These are phyloP conservation scores for Hypomesus transpacificus DNA, from an alignment of 2,113 vertebrate species.

Conservation along the genomic window DNA sequence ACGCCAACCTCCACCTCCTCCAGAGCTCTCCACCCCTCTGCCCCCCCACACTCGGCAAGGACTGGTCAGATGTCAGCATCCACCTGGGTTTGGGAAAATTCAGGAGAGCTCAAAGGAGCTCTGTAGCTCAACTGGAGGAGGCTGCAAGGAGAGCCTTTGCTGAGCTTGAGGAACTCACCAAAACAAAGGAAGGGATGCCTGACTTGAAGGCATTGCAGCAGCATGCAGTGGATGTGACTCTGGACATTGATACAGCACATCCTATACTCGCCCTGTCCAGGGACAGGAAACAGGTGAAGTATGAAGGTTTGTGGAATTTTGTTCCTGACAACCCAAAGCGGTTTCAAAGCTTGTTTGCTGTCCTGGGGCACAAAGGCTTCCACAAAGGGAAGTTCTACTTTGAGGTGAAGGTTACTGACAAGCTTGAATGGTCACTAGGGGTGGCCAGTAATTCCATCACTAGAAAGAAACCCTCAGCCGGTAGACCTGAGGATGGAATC, in stretches of 20 bases:
- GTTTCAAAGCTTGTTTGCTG: slow-evolving; percentile 28
- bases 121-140: slow-evolving; percentile 9
- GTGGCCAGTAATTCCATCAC: slow-evolving; percentile 31
- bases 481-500: slow-evolving; percentile 10
- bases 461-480: background rate
- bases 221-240: slow-evolving; percentile 22
- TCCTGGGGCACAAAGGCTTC: slow-evolving; percentile 40
- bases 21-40: background rate
- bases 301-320: background rate
- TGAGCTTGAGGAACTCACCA: background rate
- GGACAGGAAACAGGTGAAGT: slow-evolving; percentile 36
- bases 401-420: slow-evolving; percentile 46
- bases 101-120: background rate
- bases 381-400: slow-evolving; percentile 44
- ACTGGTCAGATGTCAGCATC: slow-evolving; percentile 15
- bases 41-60: slow-evolving; percentile 4
- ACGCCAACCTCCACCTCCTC: slow-evolving; percentile 33
- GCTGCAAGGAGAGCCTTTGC: slow-evolving; percentile 20
- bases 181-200: fast-evolving
- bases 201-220: slow-evolving; percentile 29
- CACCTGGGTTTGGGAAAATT: slow-evolving; percentile 8
- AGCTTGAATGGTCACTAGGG: slow-evolving; percentile 55
- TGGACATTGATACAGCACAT: slow-evolving; percentile 41
- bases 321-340: background rate
- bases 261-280: slow-evolving; percentile 36